Evolutionary conservation across 2,797 vertebrate genomes (phyloP).

Genomic region (Chelon auratus): DNA sequence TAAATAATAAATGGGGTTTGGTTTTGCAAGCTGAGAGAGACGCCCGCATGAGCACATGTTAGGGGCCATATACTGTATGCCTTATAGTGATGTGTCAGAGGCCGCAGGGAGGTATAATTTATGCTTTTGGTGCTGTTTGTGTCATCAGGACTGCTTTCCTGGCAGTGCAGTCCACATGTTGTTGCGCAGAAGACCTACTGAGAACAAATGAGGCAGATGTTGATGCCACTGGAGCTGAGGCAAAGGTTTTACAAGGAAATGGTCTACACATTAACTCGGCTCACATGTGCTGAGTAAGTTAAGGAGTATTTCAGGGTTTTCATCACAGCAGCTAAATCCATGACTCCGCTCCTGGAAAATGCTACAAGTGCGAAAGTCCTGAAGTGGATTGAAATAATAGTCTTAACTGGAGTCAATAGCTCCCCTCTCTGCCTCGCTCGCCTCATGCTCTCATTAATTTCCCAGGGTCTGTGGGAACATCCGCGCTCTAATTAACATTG

Average conservation of each 20-base stretch:
- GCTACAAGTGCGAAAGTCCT: constrained; percentile 67
- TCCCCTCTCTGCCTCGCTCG: constrained; percentile 21
- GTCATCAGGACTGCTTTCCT: constrained; percentile 28
- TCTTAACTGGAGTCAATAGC: constrained; percentile 65
- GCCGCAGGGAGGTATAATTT: constrained; percentile 58
- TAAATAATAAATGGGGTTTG: constrained; percentile 86
- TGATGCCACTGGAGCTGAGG: constrained; percentile 17
- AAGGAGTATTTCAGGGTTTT: constrained; percentile 47
- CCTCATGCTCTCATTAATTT: constrained; percentile 70
- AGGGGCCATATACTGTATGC: constrained; percentile 48
- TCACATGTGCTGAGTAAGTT: constrained; percentile 63
- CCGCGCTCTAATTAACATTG: constrained; percentile 75
- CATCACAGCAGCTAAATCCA: constrained; percentile 53
- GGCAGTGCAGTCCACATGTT: background rate
- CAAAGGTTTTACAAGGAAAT: constrained; percentile 35
- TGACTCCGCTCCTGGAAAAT: constrained; percentile 59
- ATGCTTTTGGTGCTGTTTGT: constrained; percentile 42
- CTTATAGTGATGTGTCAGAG: constrained; percentile 47
- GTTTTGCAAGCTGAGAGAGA: constrained; percentile 79
- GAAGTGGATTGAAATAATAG: constrained; percentile 64
- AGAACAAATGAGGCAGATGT: constrained; percentile 40
- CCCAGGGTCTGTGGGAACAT: constrained; percentile 74
- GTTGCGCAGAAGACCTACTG: constrained; percentile 17
- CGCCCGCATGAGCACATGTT: constrained; percentile 67
- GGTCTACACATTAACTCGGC: constrained; percentile 51